Percentiles rank a stretch among this genome's conserved stretches.
These are phyloP conservation scores for Morpho deidamia DNA, from an alignment of 2,888 invertebrate genomes.

Conservation along the genomic window DNA sequence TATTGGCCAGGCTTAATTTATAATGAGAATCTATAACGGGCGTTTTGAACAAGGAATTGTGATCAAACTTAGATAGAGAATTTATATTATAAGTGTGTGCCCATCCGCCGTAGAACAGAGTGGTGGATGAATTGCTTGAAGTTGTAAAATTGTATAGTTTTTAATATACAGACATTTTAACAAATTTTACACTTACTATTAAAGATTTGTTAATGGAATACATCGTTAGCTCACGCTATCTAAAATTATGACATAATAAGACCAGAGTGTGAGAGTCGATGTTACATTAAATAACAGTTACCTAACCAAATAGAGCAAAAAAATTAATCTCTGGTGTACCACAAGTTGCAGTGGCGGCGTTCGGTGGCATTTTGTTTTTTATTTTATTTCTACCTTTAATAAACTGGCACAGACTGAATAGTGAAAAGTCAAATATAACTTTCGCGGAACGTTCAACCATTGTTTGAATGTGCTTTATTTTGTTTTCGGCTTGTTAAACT, in stretches of 20 bases:
- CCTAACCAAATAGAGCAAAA: constrained; percentile 30
- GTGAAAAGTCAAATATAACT: constrained; percentile 21
- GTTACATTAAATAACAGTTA: constrained; percentile 37
- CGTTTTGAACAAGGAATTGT: no score
- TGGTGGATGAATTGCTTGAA: no score
- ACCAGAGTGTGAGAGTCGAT: not conserved
- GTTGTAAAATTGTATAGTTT: no score
- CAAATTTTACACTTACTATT: no score
- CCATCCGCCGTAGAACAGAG: no score
- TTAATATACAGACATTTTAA: no score
- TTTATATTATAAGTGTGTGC: no score
- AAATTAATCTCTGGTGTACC: constrained; percentile 19
- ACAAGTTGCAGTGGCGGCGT: constrained; percentile 31
- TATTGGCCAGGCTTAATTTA: no score
- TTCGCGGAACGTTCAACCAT: constrained; percentile 18
- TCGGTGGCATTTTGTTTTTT: constrained; percentile 23
- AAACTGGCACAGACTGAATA: constrained; percentile 20
- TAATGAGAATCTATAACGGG: no score
- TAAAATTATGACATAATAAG: not conserved
- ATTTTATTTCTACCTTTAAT: constrained; percentile 18
- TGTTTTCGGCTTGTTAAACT: constrained; percentile 5
- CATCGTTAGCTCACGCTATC: not conserved
- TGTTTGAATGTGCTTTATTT: constrained; percentile 10
- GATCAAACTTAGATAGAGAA: no score
- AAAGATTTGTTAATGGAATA: not conserved